Percentiles rank a stretch among this genome's conserved stretches.
These are phyloP conservation scores for Hedychridium roseum DNA, from an alignment of 2,888 invertebrate genomes.

Conservation along the genomic window DNA sequence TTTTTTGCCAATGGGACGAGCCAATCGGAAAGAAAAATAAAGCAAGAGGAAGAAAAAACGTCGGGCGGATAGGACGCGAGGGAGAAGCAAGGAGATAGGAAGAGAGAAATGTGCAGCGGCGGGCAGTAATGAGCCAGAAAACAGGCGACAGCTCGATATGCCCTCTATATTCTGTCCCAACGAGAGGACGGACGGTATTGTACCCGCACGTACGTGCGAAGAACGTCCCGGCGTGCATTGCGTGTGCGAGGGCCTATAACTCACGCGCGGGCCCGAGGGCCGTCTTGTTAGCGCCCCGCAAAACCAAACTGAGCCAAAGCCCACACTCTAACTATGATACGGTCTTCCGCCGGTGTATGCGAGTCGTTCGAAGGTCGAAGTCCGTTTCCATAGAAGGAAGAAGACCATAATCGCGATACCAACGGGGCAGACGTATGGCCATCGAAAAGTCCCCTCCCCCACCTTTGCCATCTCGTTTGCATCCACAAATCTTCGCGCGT, in stretches of 20 bases:
- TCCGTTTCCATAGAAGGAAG: slow-evolving; percentile 9
- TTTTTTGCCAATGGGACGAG: neutral
- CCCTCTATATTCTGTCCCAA: slow-evolving; percentile 44
- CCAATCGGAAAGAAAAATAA: slow-evolving; percentile 4
- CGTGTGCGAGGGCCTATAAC: slow-evolving; percentile 53
- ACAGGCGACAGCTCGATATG: slow-evolving; percentile 62
- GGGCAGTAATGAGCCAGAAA: slow-evolving; percentile 63
- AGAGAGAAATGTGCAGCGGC: slow-evolving; percentile 53
- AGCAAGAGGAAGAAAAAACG: slow-evolving; percentile 20
- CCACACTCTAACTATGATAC: slow-evolving; percentile 49
- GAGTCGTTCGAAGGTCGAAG: slow-evolving; percentile 5
- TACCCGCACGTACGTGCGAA: slow-evolving; percentile 12
- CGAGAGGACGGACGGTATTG: slow-evolving; percentile 40
- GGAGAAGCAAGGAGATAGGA: neutral
- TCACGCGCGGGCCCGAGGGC: slow-evolving; percentile 51
- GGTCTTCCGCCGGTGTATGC: slow-evolving; percentile 37
- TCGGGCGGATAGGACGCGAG: slow-evolving; percentile 21
- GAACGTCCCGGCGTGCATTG: slow-evolving; percentile 23
- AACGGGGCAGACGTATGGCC: too few species aligned
- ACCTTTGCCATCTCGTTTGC: too few species aligned
- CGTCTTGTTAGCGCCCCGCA: slow-evolving; percentile 57
- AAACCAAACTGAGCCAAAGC: slow-evolving; percentile 38
- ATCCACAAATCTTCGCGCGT: too few species aligned
- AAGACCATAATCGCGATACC: too few species aligned
- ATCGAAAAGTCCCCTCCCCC: too few species aligned